Evolutionary conservation across 2,888 invertebrate species (phyloP).

Genomic region (Diarsia rubi): DNA sequence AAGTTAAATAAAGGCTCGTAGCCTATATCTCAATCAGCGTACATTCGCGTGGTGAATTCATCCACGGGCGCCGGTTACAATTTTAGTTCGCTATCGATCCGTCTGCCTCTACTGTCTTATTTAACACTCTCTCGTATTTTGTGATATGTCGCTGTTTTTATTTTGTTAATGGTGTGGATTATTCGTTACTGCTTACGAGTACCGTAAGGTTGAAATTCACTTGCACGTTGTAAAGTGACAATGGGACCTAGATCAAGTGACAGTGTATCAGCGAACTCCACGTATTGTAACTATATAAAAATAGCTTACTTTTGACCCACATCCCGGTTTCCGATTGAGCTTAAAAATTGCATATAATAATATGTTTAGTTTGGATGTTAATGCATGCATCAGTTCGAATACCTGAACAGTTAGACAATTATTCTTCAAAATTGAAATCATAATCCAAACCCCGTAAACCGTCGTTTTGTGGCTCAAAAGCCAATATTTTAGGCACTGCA

Average conservation of each 20-base stretch:
- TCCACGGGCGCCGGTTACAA: constrained; percentile 50
- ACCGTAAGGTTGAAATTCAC: not conserved
- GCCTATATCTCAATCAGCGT: not conserved
- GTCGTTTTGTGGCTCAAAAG: no score
- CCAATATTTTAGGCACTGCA: not conserved
- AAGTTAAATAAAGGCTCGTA: not conserved
- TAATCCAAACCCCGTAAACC: no score
- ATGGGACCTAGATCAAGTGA: not conserved
- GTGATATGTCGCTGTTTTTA: not conserved
- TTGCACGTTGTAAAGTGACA: not conserved
- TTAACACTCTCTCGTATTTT: not conserved
- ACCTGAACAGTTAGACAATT: not conserved
- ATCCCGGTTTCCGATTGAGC: no score
- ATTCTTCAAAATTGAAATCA: not conserved
- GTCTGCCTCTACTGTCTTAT: constrained; percentile 54
- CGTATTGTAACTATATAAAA: no score
- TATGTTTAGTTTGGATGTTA: no score
- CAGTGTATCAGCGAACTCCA: not conserved
- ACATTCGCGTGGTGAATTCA: not conserved
- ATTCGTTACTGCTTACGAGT: not conserved
- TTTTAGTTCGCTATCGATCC: constrained; percentile 72
- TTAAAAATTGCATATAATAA: no score
- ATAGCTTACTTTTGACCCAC: no score
- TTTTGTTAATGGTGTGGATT: not conserved
- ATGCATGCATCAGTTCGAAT: not conserved